Evolutionary conservation across 35 echinoderm and acorn worm genomes (phyloP).

Genomic region (Diadema setosum): DNA sequence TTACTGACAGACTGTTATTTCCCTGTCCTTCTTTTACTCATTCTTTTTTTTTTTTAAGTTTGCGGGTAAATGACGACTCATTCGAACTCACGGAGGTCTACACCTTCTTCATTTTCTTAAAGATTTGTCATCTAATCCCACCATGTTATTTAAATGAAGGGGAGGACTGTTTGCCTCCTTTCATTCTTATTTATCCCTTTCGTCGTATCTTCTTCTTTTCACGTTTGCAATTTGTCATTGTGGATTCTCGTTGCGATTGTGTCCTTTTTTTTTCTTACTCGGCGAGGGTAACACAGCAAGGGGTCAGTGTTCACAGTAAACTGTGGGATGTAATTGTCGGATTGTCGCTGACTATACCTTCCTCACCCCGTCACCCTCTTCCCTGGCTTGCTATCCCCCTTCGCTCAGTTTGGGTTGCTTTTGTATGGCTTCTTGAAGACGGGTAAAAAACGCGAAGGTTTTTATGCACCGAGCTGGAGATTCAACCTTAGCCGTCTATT

Average conservation of each 20-base stretch:
- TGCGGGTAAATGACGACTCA: neutral
- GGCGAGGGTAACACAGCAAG: neutral
- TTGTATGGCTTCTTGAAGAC: conserved; percentile 20
- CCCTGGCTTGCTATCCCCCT: neutral
- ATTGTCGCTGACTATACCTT: conserved; percentile 12
- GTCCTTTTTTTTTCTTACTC: neutral
- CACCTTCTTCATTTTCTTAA: neutral
- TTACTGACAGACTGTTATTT: too few species aligned
- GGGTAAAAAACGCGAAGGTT: neutral
- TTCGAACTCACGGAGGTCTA: neutral
- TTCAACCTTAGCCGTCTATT: conserved; percentile 13
- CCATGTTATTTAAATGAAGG: too few species aligned
- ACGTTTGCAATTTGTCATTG: conserved; percentile 17
- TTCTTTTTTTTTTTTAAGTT: too few species aligned
- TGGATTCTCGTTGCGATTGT: neutral
- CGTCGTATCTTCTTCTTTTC: too few species aligned
- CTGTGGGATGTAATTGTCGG: neutral
- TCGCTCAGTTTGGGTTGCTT: neutral
- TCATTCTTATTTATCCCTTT: too few species aligned
- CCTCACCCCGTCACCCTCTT: neutral
- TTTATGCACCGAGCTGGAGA: conserved; percentile 6
- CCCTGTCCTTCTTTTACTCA: too few species aligned
- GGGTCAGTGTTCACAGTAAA: conserved; percentile 1
- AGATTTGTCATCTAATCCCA: too few species aligned
- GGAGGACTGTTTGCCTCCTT: too few species aligned